Evolutionary conservation across 1,140 invertebrate species (phyloP).

Genomic region (Macrobrachium rosenbergii): DNA sequence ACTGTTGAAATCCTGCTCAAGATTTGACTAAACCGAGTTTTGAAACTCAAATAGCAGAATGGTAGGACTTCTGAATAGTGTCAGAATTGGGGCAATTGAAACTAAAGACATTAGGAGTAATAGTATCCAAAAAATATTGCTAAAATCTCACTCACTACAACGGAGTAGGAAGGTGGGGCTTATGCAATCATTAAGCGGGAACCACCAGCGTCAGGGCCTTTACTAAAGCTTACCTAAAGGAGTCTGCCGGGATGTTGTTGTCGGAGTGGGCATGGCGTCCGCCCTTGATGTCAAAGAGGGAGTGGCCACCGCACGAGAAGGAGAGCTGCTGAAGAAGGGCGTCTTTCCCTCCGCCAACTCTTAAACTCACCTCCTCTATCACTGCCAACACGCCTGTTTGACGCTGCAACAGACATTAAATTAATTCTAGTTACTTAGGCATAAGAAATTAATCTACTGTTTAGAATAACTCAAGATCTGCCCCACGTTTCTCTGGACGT

Average conservation of each 20-base stretch:
- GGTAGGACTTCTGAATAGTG: no score
- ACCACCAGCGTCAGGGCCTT: background rate
- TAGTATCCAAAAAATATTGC: no score
- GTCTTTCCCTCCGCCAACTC: conserved; percentile 53
- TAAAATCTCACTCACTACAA: background rate
- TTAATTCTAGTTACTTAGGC: no score
- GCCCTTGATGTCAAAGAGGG: conserved; percentile 66
- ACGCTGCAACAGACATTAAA: conserved; percentile 23
- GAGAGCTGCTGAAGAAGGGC: conserved; percentile 64
- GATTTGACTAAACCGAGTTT: no score
- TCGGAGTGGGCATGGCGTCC: conserved; percentile 63
- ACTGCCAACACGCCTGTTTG: conserved; percentile 61
- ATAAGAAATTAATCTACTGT: no score
- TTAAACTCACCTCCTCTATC: conserved; percentile 58
- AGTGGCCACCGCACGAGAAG: conserved; percentile 73
- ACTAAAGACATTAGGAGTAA: no score
- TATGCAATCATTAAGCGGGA: background rate
- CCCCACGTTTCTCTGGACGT: no score
- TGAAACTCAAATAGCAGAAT: no score
- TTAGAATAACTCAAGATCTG: no score
- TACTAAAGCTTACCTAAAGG: conserved; percentile 55
- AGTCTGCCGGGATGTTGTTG: conserved; percentile 63
- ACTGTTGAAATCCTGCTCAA: no score
- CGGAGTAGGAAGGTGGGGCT: background rate
- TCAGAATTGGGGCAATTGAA: no score